phyloP scores from a whole-genome alignment of 2,113 vertebrate species.

The Upupa epops region DNA sequence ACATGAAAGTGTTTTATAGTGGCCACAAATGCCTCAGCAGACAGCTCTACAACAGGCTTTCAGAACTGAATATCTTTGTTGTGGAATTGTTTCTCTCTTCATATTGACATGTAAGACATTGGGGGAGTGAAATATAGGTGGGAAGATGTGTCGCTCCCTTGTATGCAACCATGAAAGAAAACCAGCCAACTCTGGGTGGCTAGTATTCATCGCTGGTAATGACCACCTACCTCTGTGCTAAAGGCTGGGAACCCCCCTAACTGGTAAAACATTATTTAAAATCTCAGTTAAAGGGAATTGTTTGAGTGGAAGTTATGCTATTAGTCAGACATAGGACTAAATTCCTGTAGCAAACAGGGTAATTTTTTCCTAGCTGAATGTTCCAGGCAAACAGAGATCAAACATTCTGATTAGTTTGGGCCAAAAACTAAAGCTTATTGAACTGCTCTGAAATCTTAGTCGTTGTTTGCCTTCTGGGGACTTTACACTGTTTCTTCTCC shows the following conservation, averaged over 20 bases:
- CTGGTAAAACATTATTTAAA: background rate
- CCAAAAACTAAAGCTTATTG: background rate
- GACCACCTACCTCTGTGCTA: background rate
- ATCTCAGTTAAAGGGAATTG: background rate
- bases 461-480: background rate
- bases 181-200: background rate
- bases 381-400: background rate
- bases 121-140: background rate
- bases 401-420: background rate
- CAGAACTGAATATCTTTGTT: accelerated
- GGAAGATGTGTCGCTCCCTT: background rate
- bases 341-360: background rate
- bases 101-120: background rate
- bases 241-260: background rate
- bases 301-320: background rate
- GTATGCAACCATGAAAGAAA: background rate
- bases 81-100: background rate
- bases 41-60: background rate
- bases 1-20: background rate
- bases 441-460: slow-evolving; percentile 6
- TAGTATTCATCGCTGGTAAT: background rate
- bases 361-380: background rate
- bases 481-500: background rate
- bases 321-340: background rate
- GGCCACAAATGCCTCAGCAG: background rate